phyloP scores from a whole-genome alignment of 1,140 invertebrate genomes.

The Ceratina australensis region DNA sequence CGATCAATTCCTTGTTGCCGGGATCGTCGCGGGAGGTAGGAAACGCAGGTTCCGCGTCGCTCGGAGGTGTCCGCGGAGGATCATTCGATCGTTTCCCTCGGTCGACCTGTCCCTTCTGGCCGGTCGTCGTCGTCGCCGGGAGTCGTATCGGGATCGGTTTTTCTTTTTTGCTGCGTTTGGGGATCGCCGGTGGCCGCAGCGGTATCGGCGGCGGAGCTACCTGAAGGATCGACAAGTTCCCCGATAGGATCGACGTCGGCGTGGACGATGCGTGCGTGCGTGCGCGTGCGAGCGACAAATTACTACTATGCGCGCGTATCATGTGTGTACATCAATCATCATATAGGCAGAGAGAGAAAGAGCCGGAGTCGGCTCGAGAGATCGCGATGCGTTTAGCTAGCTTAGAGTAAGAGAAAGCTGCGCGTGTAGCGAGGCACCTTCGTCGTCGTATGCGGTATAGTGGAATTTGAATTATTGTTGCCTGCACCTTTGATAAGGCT shows the following conservation, averaged over 20 bases:
- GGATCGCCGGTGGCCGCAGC: constrained; percentile 76
- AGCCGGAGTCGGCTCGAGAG: background rate
- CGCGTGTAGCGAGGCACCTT: too few relatives aligned
- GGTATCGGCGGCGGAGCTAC: constrained; percentile 79
- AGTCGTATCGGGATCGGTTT: constrained; percentile 63
- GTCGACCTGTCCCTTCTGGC: constrained; percentile 15
- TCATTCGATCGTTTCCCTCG: constrained; percentile 30
- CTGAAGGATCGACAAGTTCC: constrained; percentile 50
- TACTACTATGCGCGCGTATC: too few relatives aligned
- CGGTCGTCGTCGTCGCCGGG: background rate
- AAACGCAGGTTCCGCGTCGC: too few relatives aligned
- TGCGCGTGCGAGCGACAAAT: too few relatives aligned
- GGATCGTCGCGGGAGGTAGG: background rate
- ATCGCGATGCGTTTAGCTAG: background rate
- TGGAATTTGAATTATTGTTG: too few relatives aligned
- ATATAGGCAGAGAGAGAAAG: too few relatives aligned
- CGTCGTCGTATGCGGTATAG: too few relatives aligned
- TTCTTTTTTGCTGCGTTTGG: constrained; percentile 78
- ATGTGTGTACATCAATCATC: too few relatives aligned
- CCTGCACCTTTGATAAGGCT: too few relatives aligned
- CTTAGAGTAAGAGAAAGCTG: background rate
- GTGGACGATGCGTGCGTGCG: too few relatives aligned
- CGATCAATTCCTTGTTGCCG: constrained; percentile 45
- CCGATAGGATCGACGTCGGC: background rate
- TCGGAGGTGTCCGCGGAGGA: background rate